These are phyloP conservation scores for Rhabdophis nuchalis DNA, from an alignment of 2,797 vertebrate species.

Conservation along the genomic window DNA sequence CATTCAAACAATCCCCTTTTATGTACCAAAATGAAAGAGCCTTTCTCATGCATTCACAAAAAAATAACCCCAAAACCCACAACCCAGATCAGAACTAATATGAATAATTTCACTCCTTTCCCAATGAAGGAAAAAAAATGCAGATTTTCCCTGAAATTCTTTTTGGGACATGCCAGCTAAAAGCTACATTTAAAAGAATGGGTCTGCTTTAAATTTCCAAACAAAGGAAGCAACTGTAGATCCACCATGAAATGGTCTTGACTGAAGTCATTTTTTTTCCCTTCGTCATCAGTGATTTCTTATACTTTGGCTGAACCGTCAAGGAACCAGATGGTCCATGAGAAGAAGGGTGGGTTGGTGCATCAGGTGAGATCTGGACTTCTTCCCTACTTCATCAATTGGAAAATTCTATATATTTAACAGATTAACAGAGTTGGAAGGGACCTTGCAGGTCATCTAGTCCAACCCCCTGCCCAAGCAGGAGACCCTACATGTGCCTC, in stretches of 20 bases:
- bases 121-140: not conserved
- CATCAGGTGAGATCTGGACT: not conserved
- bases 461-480: no score
- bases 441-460: no score
- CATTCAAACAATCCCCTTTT: slow-evolving; percentile 23
- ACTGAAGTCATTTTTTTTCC: not conserved
- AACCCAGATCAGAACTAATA: not conserved
- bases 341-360: not conserved
- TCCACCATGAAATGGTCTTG: not conserved
- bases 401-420: no score
- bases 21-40: accelerated
- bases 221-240: not conserved
- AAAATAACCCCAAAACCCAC: no score
- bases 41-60: not conserved
- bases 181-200: not conserved
- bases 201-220: not conserved
- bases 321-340: not conserved
- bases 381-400: not conserved
- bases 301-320: not conserved
- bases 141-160: not conserved
- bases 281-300: not conserved
- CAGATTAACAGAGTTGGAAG: no score
- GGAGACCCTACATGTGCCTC: no score
- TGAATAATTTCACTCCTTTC: not conserved
- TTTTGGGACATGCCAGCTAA: not conserved